Evolutionary conservation across 2,797 vertebrate genomes (phyloP), one percentile per base, ranked within the genome.

Genomic region (Chloroceryle amazona): DNA sequence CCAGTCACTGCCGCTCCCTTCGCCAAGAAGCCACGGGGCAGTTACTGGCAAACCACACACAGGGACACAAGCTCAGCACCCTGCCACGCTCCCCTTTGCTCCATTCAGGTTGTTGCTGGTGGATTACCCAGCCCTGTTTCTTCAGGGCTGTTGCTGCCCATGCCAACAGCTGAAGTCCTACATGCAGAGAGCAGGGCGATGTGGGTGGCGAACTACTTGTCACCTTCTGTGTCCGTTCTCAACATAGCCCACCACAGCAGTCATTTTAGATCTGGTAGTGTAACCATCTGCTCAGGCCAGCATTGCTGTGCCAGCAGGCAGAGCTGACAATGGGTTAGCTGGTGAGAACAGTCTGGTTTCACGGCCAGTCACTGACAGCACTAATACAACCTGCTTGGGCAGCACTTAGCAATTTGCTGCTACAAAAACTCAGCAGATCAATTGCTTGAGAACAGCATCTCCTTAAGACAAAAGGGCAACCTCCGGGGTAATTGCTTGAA

Each of bases 381-480:
- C 44, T 51, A 70, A 72, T 8, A 52, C 6, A 5, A 66, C 73
- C 70, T 88, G 58, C 66, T 44, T 75, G 73, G 73, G 65, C 60
- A 80, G 83, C 41, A 76, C 75, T 90, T 92, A 81, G 60, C 44
- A 52, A 52, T 71, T 74, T 76, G 29, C 65, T 5, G 2, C 75
- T 76, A 26, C 31, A 31, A 71, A 81, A 91, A 41, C 58, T 86
- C 87, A 75, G 73, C 51, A 71, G 86, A 82, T 49, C n/a, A 62
- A 52, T 62, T 65, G 66, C 76, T n/a, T 60, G 73, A 93, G 85
- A 89, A 67, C 54, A 73, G 39, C 80, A 86, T 28, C 47, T 89
- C 80, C 47, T 51, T 76, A 80, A 85, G 81, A 79, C 58, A 66
- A 81, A 88, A 90, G 80, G 81, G 55, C 51, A 91, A 11, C 80